phyloP scores from a whole-genome alignment of 2,888 invertebrate genomes.

The Athalia rosae region DNA sequence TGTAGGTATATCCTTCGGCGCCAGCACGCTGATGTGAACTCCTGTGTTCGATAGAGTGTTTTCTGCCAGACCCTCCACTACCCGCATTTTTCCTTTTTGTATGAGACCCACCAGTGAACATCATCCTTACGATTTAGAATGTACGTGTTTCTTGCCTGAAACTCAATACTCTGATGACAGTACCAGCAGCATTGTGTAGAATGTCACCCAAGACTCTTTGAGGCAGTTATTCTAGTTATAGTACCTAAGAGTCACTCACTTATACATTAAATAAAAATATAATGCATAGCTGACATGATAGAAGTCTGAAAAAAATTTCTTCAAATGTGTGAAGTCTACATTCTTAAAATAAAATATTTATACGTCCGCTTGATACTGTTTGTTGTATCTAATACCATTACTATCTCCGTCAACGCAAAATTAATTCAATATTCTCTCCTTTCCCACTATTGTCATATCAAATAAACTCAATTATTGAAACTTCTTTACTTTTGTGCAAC shows the following conservation, averaged over 20 bases:
- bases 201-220: not conserved
- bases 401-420: conserved; percentile 26
- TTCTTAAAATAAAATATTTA: conserved; percentile 43
- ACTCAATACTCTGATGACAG: conserved; percentile 13
- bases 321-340: conserved; percentile 16
- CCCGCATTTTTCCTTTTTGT: conserved; percentile 76
- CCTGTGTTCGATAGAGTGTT: conserved; percentile 62
- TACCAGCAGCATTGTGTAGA: not conserved
- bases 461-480: conserved; percentile 19
- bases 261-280: conserved; percentile 7
- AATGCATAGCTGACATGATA: conserved; percentile 11
- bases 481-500: conserved; percentile 11
- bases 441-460: not conserved
- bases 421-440: not conserved
- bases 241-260: conserved; percentile 14
- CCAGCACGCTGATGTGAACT: conserved; percentile 57
- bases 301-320: not conserved
- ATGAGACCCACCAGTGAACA: conserved; percentile 82
- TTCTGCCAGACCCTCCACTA: conserved; percentile 62
- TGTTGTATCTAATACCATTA: conserved; percentile 21
- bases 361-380: conserved; percentile 33
- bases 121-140: conserved; percentile 75
- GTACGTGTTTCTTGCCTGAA: not conserved
- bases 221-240: not conserved
- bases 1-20: conserved; percentile 68